phyloP scores from a whole-genome alignment of 2,888 invertebrate species.

The Temnothorax ravouxi region DNA sequence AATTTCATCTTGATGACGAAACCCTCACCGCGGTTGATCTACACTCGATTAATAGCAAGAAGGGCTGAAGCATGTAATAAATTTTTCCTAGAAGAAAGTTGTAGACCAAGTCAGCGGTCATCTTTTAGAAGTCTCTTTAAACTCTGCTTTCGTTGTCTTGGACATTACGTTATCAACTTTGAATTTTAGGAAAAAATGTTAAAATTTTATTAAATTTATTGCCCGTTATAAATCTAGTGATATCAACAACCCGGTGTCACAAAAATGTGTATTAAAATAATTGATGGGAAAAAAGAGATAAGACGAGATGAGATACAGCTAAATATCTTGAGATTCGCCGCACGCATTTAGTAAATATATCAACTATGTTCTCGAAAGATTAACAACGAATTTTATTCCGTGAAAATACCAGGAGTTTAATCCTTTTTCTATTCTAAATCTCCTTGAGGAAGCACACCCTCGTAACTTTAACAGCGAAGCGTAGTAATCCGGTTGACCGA shows the following conservation, averaged over 20 bases:
- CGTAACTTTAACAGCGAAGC: neutral
- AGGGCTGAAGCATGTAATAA: neutral
- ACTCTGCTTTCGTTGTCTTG: neutral
- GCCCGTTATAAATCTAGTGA: neutral
- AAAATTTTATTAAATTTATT: neutral
- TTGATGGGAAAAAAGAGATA: neutral
- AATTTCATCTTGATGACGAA: slow-evolving; percentile 25
- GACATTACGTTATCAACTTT: neutral
- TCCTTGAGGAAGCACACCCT: neutral
- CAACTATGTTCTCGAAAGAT: neutral
- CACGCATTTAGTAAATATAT: neutral
- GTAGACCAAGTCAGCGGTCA: neutral
- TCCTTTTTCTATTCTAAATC: neutral
- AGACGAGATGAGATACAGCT: no score
- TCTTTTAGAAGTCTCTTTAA: neutral
- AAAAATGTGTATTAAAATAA: neutral
- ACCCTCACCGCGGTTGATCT: slow-evolving; percentile 6
- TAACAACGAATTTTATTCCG: neutral
- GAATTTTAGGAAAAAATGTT: neutral
- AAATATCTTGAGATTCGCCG: neutral
- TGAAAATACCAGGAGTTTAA: neutral
- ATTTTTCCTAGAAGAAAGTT: neutral
- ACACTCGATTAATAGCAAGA: neutral
- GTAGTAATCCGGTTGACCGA: slow-evolving; percentile 8
- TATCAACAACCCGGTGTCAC: neutral